Percentiles rank a stretch among this genome's conserved stretches.
These are phyloP conservation scores for Himalopsyche phryganea DNA, from an alignment of 1,140 invertebrate species.

Conservation along the genomic window DNA sequence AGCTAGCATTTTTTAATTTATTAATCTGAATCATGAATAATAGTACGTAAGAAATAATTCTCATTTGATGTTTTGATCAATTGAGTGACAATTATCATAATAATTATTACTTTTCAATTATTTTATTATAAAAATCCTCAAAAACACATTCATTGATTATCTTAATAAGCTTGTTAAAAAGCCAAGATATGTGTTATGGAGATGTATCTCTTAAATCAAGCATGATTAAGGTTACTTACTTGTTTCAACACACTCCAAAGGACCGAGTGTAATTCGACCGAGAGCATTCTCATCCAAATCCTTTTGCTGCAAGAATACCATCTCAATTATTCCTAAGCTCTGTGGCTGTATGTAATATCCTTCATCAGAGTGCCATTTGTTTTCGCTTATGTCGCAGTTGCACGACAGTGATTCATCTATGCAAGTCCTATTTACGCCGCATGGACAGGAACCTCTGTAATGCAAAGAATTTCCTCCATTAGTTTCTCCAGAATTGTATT, in stretches of 20 bases:
- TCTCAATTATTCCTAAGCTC: conserved; percentile 83
- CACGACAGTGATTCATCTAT: conserved; percentile 76
- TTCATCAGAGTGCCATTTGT: conserved; percentile 84
- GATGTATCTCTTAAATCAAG: too few relatives aligned
- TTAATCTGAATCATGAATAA: too few relatives aligned
- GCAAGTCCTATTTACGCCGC: conserved; percentile 73
- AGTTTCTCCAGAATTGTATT: neutral
- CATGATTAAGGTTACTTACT: conserved; percentile 69
- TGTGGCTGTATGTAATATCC: conserved; percentile 74
- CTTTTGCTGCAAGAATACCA: conserved; percentile 85
- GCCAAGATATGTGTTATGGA: too few relatives aligned
- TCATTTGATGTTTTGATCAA: too few relatives aligned
- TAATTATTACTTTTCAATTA: too few relatives aligned
- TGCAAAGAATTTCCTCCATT: conserved; percentile 8
- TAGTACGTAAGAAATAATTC: too few relatives aligned
- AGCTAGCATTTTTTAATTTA: too few relatives aligned
- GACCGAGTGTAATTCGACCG: conserved; percentile 83
- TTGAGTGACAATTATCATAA: too few relatives aligned
- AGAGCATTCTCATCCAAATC: conserved; percentile 76
- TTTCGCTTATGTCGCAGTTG: conserved; percentile 80
- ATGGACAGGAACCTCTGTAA: conserved; percentile 63
- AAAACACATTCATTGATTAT: too few relatives aligned
- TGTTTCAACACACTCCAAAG: conserved; percentile 89
- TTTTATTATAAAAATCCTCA: too few relatives aligned
- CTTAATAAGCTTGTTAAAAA: too few relatives aligned